A percentile compares a stretch with the other conserved stretches of the same genome.
Evolutionary conservation across 2,888 invertebrate species (phyloP).

Genomic region (Erannis defoliaria): DNA sequence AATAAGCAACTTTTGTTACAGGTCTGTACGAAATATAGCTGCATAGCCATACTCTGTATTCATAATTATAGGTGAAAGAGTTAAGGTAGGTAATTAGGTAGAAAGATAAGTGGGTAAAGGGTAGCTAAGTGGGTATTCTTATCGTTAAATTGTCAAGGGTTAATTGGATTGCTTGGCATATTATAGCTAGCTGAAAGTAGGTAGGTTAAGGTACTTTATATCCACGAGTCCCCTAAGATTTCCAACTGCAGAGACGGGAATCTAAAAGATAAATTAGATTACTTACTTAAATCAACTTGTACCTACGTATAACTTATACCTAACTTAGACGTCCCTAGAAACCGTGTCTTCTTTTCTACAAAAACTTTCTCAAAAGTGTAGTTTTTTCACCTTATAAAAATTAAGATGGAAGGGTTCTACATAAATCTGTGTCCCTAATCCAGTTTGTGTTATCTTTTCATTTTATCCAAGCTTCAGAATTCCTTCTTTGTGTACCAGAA

Average conservation of each 20-base stretch:
- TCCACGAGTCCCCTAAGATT: not conserved
- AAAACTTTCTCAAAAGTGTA: not conserved
- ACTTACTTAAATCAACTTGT: conserved; percentile 8
- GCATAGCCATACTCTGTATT: too few species aligned
- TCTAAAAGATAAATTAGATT: not conserved
- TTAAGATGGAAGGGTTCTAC: conserved; percentile 2
- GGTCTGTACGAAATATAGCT: too few species aligned
- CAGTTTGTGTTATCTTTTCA: not conserved
- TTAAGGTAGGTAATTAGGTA: too few species aligned
- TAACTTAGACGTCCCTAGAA: not conserved
- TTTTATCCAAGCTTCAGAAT: not conserved
- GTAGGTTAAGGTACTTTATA: not conserved
- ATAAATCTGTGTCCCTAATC: conserved; percentile 5
- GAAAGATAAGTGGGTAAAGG: too few species aligned
- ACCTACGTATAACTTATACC: not conserved
- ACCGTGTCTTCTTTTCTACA: not conserved
- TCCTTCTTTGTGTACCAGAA: not conserved
- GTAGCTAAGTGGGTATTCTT: too few species aligned
- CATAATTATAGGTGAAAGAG: too few species aligned
- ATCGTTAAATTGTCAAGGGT: not conserved
- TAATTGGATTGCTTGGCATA: too few species aligned
- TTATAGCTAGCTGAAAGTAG: too few species aligned
- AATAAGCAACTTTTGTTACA: not conserved
- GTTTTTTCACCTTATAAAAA: not conserved
- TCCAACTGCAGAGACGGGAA: conserved; percentile 1